Conservation (phyloP, 2,888 invertebrate species). For the Pandemis cinnamomeana region DNA sequence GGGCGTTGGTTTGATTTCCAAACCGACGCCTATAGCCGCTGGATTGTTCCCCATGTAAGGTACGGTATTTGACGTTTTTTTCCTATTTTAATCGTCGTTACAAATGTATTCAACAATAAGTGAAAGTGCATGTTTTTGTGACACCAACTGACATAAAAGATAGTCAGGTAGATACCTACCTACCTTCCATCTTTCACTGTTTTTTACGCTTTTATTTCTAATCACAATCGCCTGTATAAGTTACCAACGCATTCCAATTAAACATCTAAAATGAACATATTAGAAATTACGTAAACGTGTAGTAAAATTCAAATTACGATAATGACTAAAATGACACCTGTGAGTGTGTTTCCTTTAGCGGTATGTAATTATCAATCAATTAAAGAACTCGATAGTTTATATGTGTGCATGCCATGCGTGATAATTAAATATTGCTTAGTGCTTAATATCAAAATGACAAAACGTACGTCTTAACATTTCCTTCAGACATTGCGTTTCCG, state of each 20-base stretch:
- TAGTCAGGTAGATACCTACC: background rate
- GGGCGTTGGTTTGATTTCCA: slow-evolving; percentile 6
- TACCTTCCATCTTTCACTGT: background rate
- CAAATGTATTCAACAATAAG: slow-evolving; percentile 33
- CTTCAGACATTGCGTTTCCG: background rate
- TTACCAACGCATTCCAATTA: background rate
- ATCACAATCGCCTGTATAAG: background rate
- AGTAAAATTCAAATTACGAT: slow-evolving; percentile 31
- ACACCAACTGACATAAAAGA: slow-evolving; percentile 17
- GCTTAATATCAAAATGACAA: background rate
- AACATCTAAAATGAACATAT: background rate
- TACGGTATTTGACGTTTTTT: slow-evolving; percentile 30
- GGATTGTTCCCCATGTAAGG: slow-evolving; percentile 13
- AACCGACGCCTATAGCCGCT: background rate
- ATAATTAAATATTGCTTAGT: background rate
- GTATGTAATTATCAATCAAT: slow-evolving; percentile 2
- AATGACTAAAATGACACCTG: slow-evolving; percentile 24
- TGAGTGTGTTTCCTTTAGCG: slow-evolving; percentile 16
- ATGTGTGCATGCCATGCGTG: background rate
- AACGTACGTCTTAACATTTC: background rate
- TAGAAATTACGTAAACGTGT: slow-evolving; percentile 1
- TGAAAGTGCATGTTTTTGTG: slow-evolving; percentile 36
- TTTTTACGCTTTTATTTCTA: background rate
- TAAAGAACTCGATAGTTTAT: background rate
- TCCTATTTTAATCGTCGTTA: slow-evolving; percentile 33